phyloP scores from a whole-genome alignment of 2,113 vertebrate species.

The Crotophaga sulcirostris region DNA sequence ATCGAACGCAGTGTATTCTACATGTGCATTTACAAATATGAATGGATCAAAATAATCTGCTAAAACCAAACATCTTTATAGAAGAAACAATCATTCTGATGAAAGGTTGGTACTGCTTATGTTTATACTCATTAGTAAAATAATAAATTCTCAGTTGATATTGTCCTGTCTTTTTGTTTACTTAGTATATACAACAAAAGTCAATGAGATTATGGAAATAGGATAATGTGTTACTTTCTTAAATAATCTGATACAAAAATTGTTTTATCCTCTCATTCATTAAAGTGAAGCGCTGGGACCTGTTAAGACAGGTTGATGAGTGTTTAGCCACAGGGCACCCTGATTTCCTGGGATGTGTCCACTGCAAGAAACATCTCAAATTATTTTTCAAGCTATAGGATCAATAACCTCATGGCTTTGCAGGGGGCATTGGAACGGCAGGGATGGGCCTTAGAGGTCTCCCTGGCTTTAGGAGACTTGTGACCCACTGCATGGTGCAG shows the following conservation, averaged over 20 bases:
- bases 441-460: neutral
- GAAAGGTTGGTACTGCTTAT: neutral
- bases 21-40: neutral
- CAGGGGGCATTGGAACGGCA: neutral
- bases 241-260: neutral
- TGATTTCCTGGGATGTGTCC: neutral
- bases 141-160: neutral
- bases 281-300: neutral
- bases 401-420: neutral
- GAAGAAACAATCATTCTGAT: neutral
- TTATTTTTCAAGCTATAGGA: slow-evolving; percentile 12
- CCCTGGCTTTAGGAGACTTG: neutral
- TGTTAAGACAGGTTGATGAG: slow-evolving; percentile 2
- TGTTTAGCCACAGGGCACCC: neutral
- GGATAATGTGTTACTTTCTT: neutral
- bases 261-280: neutral
- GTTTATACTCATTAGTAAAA: neutral
- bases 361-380: neutral
- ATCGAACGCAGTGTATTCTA: neutral
- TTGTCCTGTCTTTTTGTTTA: neutral
- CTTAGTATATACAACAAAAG: neutral
- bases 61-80: neutral
- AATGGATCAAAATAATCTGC: neutral
- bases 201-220: neutral
- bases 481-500: slow-evolving; percentile 34